A percentile compares a stretch with the other conserved stretches of the same genome.
Conservation (phyloP, 2,888 invertebrate species). For the Orchestes rusci region DNA sequence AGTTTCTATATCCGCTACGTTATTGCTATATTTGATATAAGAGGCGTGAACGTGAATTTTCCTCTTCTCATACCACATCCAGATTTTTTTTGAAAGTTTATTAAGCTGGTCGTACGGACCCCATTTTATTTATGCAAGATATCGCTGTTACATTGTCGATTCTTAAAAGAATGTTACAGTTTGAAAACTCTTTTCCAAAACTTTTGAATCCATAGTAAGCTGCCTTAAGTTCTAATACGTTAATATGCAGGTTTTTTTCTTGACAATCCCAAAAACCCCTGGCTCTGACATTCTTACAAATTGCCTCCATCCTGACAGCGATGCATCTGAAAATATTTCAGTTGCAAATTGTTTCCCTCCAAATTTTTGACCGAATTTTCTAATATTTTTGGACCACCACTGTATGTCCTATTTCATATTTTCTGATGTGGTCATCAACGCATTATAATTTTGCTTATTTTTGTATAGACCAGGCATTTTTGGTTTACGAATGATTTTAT, state of each 20-base stretch:
- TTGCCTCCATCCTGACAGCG: not conserved
- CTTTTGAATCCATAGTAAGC: constrained; percentile 10
- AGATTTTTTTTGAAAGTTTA: constrained; percentile 3
- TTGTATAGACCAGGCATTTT: too few relatives aligned
- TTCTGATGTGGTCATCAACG: too few relatives aligned
- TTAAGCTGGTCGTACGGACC: constrained; percentile 1
- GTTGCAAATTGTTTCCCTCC: not conserved
- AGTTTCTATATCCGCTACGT: constrained; percentile 20
- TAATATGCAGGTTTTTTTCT: constrained; percentile 5
- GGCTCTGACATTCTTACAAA: constrained; percentile 5
- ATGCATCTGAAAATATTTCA: constrained; percentile 1
- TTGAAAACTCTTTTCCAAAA: constrained; percentile 5
- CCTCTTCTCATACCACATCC: constrained; percentile 6
- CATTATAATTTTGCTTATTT: too few relatives aligned
- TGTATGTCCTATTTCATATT: too few relatives aligned
- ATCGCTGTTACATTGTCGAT: constrained; percentile 13
- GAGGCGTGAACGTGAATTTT: constrained; percentile 21
- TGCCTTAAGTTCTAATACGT: constrained; percentile 7
- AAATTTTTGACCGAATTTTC: not conserved
- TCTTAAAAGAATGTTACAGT: constrained; percentile 10
- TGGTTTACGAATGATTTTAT: too few relatives aligned
- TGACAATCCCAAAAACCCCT: constrained; percentile 8
- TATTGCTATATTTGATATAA: too few relatives aligned
- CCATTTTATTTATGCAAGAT: constrained; percentile 14
- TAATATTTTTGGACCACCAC: not conserved